Conservation (phyloP, 2,797 vertebrate species). For the Gymnoscopelus microlampas region DNA sequence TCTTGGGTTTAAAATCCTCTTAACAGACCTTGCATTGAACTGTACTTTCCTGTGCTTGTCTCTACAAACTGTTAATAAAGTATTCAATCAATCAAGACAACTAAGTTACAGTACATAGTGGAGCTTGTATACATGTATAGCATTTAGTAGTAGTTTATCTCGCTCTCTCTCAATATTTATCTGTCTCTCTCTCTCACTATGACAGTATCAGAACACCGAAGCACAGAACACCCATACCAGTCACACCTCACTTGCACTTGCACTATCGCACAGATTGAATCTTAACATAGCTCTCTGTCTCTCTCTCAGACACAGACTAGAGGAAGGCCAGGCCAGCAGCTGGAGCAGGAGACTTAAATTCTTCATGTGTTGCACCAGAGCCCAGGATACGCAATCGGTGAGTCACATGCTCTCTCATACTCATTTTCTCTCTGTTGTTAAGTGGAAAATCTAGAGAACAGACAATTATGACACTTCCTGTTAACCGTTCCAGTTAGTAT, state of each 20-base stretch:
- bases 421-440: conserved; percentile 18
- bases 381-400: conserved; percentile 98
- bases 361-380: conserved; percentile 97
- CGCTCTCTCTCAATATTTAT: neutral
- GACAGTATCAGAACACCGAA: neutral
- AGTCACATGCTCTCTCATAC: conserved; percentile 65
- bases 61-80: no score
- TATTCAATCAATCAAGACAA: no score
- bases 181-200: conserved; percentile 2
- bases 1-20: no score
- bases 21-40: no score
- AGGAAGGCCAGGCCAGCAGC: conserved; percentile 98
- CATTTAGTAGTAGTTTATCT: neutral
- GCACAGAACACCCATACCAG: neutral
- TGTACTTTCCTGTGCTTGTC: no score
- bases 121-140: no score
- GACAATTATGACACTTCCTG: conserved; percentile 13
- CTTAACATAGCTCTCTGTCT: conserved; percentile 1
- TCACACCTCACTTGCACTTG: neutral
- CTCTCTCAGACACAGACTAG: conserved; percentile 89
- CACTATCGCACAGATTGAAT: conserved; percentile 4
- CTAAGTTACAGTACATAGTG: no score
- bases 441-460: conserved; percentile 19
- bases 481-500: no score
- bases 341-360: conserved; percentile 97